A percentile compares a stretch with the other conserved stretches of the same genome.
phyloP scores from a whole-genome alignment of 2,888 invertebrate genomes.

The Escarpia spicata region DNA sequence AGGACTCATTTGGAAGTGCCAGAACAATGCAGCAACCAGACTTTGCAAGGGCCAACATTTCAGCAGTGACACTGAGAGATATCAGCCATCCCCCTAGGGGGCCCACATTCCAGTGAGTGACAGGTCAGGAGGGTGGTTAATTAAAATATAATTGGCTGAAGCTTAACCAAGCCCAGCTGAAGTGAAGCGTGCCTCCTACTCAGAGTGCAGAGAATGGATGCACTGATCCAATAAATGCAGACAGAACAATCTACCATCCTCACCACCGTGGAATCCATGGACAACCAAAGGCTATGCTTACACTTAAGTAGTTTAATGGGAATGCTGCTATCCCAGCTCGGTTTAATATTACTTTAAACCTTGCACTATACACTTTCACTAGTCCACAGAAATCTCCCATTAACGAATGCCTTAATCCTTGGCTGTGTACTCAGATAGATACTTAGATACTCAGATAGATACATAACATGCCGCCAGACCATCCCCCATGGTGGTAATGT shows the following conservation, averaged over 20 bases:
- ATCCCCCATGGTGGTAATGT: not conserved
- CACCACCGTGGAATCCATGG: not conserved
- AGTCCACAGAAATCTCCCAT: not conserved
- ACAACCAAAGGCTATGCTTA: not conserved
- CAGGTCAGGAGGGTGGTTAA: not conserved
- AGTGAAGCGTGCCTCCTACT: not conserved
- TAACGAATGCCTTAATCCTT: not conserved
- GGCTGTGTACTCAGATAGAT: not conserved
- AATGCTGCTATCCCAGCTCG: not conserved
- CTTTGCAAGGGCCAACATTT: not conserved
- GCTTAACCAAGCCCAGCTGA: slow-evolving; percentile 5
- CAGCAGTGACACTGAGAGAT: slow-evolving; percentile 13
- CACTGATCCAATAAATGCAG: slow-evolving; percentile 12
- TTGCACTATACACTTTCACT: not conserved
- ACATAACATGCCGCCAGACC: not conserved
- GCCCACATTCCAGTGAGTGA: not conserved
- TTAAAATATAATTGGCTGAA: slow-evolving; percentile 12
- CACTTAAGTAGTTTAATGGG: not conserved
- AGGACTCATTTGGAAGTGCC: not conserved
- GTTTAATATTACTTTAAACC: not conserved
- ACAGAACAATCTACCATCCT: not conserved
- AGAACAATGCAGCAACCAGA: not conserved
- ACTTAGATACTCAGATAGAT: not conserved
- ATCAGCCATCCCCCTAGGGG: not conserved
- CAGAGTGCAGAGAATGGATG: not conserved